Evolutionary conservation across 30 jellyfish, hydroid and myxozoan species (phyloP), one percentile per base, ranked within the genome.

Genomic region (Chrysaora quinquecirrha): DNA sequence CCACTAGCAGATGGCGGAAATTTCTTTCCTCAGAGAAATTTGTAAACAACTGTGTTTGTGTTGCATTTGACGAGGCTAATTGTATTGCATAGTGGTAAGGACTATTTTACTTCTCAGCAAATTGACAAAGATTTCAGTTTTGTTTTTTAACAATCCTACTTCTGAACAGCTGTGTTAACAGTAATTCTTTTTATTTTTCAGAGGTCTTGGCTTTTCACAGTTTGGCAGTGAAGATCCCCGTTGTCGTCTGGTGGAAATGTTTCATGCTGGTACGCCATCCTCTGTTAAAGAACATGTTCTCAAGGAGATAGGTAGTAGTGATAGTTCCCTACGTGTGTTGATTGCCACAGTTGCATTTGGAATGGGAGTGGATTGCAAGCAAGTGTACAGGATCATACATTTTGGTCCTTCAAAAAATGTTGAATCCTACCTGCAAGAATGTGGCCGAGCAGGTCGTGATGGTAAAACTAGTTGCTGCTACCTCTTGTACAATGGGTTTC

Each of bases 261-360:
- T 70, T 43, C 82, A 70, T 70, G 82, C 82, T 32, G 82, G 82
- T 4, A 70, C 82, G 22, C 82, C 82, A 1, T 16, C 82, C 69
- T 43, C 82, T 30, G 69, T 70, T 2, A 70, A 43, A 35, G 82
- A 70, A 3, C 82, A 70, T 20, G 35, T 70, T 28, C 65, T 70
- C 27, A 22, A n/a, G 3, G 82, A 70, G 34, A 70, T 70, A 10
- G 70, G 34, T 12, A 43, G 23, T 18, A 32, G 34, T 3, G 82
- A 70, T 20, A 70, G 82, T 28, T 54, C 18, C 29, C 24, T 70
- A 31, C 30, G 68, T 9, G 35, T 70, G 9, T n/a, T 70, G 34
- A 32, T 70, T 70, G 68, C 29, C 2, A 70, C 82, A 1, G 22
- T 33, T 20, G 71, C 71, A 7, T 29, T 70, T 35, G 82, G 54